A percentile compares a stretch with the other conserved stretches of the same genome.
Evolutionary conservation across 64 coral and sea anemone genomes (phyloP).

Genomic region (Porites australiensis): DNA sequence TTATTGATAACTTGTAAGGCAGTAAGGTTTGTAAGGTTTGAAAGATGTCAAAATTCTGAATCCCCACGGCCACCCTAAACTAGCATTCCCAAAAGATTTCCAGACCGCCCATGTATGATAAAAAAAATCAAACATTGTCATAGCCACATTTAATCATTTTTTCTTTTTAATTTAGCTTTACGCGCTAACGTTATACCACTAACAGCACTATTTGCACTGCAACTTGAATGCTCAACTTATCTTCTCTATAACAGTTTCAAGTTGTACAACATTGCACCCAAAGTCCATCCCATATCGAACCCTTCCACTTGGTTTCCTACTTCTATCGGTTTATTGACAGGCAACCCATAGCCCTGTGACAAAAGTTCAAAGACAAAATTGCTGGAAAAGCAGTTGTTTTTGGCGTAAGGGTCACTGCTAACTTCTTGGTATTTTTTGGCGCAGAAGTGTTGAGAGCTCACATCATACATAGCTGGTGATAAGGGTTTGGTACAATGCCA

Average conservation of each 20-base stretch:
- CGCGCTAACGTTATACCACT: too few species aligned
- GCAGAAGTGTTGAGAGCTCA: constrained; percentile 24
- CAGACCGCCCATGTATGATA: too few species aligned
- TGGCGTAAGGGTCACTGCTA: constrained; percentile 2
- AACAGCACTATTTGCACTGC: too few species aligned
- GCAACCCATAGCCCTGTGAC: constrained; percentile 21
- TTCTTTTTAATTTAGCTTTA: too few species aligned
- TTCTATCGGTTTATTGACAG: neutral
- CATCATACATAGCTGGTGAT: neutral
- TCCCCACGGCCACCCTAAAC: too few species aligned
- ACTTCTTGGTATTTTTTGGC: constrained; percentile 11
- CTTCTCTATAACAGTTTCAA: constrained; percentile 3
- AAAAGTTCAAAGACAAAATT: constrained; percentile 64
- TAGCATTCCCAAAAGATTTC: too few species aligned
- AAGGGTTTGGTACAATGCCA: neutral
- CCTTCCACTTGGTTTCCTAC: constrained; percentile 14
- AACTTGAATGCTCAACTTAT: neutral
- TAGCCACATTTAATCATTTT: too few species aligned
- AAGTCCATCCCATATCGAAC: constrained; percentile 33
- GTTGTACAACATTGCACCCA: constrained; percentile 46
- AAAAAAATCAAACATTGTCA: too few species aligned
- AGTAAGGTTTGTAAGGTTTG: too few species aligned
- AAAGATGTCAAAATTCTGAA: too few species aligned
- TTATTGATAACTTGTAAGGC: too few species aligned
- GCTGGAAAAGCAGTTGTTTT: constrained; percentile 2